phyloP scores from a whole-genome alignment of 2,888 invertebrate species.

The Lithosia quadra region DNA sequence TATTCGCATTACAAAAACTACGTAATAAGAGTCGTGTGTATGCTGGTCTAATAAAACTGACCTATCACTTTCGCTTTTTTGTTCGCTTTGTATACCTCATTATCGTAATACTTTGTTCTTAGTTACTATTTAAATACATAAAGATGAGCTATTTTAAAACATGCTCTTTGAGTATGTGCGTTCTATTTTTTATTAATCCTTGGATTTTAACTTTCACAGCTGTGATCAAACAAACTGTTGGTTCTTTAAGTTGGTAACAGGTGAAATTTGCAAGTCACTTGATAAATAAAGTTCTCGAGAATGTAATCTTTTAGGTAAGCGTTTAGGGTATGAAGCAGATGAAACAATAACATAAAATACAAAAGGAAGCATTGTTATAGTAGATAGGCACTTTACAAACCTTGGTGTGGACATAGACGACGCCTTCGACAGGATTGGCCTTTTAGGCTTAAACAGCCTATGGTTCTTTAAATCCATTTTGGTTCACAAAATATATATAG shows the following conservation, averaged over 20 bases:
- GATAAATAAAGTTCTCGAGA: background rate
- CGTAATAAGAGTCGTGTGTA: background rate
- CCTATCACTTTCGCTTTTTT: constrained; percentile 5
- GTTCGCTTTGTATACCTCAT: background rate
- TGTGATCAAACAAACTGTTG: background rate
- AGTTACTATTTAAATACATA: background rate
- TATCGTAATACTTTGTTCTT: background rate
- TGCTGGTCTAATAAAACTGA: background rate
- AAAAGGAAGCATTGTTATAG: background rate
- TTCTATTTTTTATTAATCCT: background rate
- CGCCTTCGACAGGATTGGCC: constrained; percentile 70
- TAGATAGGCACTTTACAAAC: constrained; percentile 53
- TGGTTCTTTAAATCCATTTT: constrained; percentile 79
- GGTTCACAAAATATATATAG: constrained; percentile 35
- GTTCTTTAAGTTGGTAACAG: background rate
- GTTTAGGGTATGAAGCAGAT: background rate
- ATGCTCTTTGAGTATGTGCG: background rate
- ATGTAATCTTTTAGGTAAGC: background rate
- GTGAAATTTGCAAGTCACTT: background rate
- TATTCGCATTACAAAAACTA: background rate
- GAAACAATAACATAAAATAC: background rate
- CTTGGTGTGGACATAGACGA: constrained; percentile 80
- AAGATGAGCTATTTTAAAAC: background rate
- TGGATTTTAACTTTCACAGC: constrained; percentile 2
- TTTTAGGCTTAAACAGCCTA: constrained; percentile 70